phyloP scores from a whole-genome alignment of 2,888 invertebrate species.

The Lasioglossum zephyrum region DNA sequence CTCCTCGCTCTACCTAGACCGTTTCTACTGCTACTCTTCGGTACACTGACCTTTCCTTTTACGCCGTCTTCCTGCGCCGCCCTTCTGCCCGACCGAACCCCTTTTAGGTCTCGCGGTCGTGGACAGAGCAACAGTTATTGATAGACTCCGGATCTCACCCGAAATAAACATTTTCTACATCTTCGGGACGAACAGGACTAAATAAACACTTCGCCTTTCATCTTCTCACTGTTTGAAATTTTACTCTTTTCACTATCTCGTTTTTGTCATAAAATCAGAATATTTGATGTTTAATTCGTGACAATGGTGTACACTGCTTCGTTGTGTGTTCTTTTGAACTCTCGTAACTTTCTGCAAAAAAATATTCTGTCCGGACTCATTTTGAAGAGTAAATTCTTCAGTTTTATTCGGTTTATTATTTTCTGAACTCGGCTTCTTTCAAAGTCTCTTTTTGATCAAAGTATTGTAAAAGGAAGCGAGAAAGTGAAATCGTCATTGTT shows the following conservation, averaged over 20 bases:
- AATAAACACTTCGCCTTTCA: neutral
- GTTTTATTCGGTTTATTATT: neutral
- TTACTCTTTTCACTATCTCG: neutral
- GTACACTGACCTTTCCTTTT: slow-evolving; percentile 57
- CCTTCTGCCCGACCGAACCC: neutral
- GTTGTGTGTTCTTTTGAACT: neutral
- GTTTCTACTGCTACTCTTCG: slow-evolving; percentile 39
- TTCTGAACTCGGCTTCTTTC: neutral
- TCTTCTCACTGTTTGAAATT: neutral
- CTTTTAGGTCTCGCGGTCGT: slow-evolving; percentile 4
- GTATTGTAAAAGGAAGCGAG: neutral
- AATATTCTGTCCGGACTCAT: neutral
- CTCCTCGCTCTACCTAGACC: slow-evolving; percentile 49
- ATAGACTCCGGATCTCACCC: neutral
- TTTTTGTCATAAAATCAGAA: neutral
- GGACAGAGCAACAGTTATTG: neutral
- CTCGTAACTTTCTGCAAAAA: neutral
- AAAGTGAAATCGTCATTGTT: neutral
- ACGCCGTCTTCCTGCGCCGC: slow-evolving; percentile 21
- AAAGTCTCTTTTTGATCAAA: neutral
- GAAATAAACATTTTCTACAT: neutral
- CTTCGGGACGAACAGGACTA: neutral
- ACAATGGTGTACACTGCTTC: neutral
- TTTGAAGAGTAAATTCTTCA: neutral
- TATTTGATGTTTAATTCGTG: neutral